phyloP scores from a whole-genome alignment of 2,113 vertebrate species.

The Serinus canaria region DNA sequence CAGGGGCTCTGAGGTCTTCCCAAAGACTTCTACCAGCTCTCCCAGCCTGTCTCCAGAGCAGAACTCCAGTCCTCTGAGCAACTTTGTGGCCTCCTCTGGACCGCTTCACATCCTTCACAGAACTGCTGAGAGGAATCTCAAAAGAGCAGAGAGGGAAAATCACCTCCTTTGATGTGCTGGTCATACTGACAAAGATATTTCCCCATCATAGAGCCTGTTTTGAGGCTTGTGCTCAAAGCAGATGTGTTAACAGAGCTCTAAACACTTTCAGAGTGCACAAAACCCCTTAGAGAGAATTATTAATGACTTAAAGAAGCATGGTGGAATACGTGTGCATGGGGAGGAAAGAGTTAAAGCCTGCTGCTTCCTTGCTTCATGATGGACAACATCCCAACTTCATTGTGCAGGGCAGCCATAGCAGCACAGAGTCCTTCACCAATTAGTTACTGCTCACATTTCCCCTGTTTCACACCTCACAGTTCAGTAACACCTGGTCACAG shows the following conservation, averaged over 20 bases:
- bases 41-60: neutral
- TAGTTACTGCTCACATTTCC: neutral
- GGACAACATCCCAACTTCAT: neutral
- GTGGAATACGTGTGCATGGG: fast-evolving
- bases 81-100: neutral
- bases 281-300: neutral
- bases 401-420: neutral
- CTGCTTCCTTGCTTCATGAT: neutral
- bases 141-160: neutral
- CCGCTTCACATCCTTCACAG: neutral
- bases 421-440: neutral
- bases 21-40: neutral
- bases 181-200: neutral
- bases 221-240: neutral
- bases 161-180: fast-evolving
- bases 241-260: neutral
- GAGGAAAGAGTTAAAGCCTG: neutral
- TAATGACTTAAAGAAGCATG: neutral
- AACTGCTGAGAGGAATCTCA: neutral
- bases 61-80: neutral
- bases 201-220: neutral
- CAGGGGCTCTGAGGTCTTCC: neutral
- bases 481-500: neutral
- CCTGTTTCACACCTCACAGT: slow-evolving; percentile 4
- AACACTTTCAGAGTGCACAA: neutral